phyloP scores from a whole-genome alignment of 2,113 vertebrate species.

The Petroica traversi region DNA sequence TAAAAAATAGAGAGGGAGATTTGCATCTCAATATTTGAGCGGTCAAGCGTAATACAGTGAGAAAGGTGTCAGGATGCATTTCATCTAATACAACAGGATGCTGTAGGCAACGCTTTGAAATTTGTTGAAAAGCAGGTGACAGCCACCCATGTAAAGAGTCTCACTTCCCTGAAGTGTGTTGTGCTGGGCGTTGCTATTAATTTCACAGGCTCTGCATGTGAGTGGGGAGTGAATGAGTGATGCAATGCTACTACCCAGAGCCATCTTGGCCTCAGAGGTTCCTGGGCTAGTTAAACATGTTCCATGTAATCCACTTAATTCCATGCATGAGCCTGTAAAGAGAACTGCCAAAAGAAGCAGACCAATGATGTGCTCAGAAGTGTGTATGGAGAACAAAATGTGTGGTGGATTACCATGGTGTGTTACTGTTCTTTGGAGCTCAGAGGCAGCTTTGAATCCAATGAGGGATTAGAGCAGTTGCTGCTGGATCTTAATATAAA shows the following conservation, averaged over 20 bases:
- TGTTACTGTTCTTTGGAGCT: background rate
- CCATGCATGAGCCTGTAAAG: slow-evolving; percentile 40
- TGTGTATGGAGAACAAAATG: background rate
- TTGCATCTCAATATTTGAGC: slow-evolving; percentile 12
- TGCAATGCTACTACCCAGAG: background rate
- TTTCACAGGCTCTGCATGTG: background rate
- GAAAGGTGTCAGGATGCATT: slow-evolving; percentile 48
- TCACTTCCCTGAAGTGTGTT: slow-evolving; percentile 11
- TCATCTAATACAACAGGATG: slow-evolving; percentile 17
- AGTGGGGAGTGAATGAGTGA: background rate
- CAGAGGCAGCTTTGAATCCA: background rate
- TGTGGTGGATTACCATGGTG: background rate
- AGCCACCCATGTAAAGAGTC: slow-evolving; percentile 25
- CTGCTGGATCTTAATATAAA: background rate
- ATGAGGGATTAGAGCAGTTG: background rate
- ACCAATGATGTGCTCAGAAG: background rate
- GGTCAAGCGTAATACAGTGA: background rate
- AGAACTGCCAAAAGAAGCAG: slow-evolving; percentile 15
- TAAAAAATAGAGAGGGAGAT: background rate
- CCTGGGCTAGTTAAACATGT: slow-evolving; percentile 43
- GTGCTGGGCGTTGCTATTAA: slow-evolving; percentile 4
- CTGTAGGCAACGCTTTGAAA: slow-evolving; percentile 50
- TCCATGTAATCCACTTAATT: slow-evolving; percentile 61
- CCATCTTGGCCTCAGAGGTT: background rate
- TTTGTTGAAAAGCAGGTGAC: slow-evolving; percentile 64